Conservation (phyloP, 1,140 invertebrate species). For the Aphis craccivora region DNA sequence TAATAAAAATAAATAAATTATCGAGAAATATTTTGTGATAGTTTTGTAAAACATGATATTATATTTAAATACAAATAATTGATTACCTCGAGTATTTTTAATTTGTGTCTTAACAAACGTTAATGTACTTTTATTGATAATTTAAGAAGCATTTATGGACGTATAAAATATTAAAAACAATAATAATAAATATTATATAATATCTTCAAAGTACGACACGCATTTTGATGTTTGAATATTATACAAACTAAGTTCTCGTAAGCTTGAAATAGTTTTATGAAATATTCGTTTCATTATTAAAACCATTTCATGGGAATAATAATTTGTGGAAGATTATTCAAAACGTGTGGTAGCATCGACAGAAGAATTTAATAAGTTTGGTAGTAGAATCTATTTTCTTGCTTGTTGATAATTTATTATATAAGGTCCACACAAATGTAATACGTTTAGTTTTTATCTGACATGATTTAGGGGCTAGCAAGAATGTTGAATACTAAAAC, state of each 20-base stretch:
- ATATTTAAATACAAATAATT: neutral
- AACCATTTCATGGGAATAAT: slow-evolving; percentile 20
- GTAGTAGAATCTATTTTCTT: slow-evolving; percentile 38
- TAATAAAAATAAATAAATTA: too few relatives aligned
- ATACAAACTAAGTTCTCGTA: neutral
- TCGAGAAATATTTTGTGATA: neutral
- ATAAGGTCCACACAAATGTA: slow-evolving; percentile 11
- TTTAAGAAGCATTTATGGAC: neutral
- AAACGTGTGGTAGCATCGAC: slow-evolving; percentile 46
- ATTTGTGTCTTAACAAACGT: neutral
- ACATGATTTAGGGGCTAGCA: slow-evolving; percentile 41
- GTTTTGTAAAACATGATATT: too few relatives aligned
- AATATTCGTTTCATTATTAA: slow-evolving; percentile 6
- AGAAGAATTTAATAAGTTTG: slow-evolving; percentile 52
- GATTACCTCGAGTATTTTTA: neutral
- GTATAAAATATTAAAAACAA: neutral
- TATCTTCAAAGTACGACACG: neutral
- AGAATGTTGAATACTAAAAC: slow-evolving; percentile 47
- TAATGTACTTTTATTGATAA: neutral
- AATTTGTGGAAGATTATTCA: slow-evolving; percentile 39
- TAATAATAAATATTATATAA: neutral
- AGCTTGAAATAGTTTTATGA: neutral
- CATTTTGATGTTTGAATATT: neutral
- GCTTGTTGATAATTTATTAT: slow-evolving; percentile 41
- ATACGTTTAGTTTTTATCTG: slow-evolving; percentile 29